Percentiles rank a stretch among this genome's conserved stretches.
Conservation (phyloP, 1,140 invertebrate genomes). For the Cherax quadricarinatus region DNA sequence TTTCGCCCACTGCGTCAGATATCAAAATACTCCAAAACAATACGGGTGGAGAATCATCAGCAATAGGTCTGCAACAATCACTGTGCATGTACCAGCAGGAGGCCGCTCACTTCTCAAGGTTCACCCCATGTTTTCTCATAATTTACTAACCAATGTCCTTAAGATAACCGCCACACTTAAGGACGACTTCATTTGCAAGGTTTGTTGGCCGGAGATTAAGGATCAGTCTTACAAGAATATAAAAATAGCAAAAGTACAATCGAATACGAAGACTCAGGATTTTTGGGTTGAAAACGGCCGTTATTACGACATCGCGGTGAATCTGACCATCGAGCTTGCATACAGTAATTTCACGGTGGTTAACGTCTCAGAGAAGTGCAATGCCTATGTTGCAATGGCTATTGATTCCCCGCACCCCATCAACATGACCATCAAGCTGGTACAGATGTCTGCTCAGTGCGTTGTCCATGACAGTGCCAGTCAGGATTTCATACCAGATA, state of each 20-base stretch:
- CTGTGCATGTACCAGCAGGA: background rate
- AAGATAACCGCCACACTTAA: background rate
- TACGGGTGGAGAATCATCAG: slow-evolving; percentile 28
- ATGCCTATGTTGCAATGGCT: background rate
- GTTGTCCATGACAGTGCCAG: slow-evolving; percentile 1
- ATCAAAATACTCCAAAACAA: background rate
- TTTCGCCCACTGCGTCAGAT: slow-evolving; percentile 8
- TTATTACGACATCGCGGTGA: background rate
- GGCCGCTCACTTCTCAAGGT: background rate
- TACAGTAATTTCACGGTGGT: background rate
- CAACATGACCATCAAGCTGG: background rate
- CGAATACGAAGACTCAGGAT: background rate
- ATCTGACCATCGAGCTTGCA: background rate
- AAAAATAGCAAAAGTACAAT: background rate
- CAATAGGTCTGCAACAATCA: background rate
- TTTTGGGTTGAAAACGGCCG: slow-evolving; percentile 18
- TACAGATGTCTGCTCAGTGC: slow-evolving; percentile 30
- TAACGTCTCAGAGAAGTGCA: background rate
- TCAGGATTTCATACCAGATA: background rate
- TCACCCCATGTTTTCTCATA: background rate
- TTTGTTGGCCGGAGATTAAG: background rate
- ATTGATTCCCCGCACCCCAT: background rate
- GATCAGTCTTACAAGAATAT: background rate
- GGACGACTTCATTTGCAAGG: too few species aligned
- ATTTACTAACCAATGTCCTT: background rate